Conservation (phyloP, 1,140 invertebrate species). For the Scaptomyza pallida region DNA sequence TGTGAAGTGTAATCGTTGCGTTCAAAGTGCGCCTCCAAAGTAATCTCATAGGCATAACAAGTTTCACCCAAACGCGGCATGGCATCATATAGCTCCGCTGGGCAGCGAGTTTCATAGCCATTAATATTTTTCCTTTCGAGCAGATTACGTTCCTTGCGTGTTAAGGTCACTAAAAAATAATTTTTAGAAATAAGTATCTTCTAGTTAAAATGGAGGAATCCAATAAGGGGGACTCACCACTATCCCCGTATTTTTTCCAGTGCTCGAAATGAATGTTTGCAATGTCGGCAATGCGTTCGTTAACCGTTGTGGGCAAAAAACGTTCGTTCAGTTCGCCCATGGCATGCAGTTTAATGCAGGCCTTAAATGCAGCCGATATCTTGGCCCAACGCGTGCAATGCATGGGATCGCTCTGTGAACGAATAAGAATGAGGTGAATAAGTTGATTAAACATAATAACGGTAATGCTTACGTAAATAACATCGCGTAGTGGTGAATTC, state of each 20-base stretch:
- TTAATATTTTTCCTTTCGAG: background rate
- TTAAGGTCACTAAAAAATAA: slow-evolving; percentile 34
- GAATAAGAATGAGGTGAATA: background rate
- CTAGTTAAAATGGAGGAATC: too few species aligned
- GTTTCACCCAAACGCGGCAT: slow-evolving; percentile 56
- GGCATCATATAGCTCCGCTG: slow-evolving; percentile 56
- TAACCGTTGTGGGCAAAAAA: slow-evolving; percentile 89
- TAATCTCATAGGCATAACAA: slow-evolving; percentile 69
- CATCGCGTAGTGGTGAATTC: slow-evolving; percentile 86
- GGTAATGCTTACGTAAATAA: slow-evolving; percentile 49
- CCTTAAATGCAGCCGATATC: slow-evolving; percentile 91
- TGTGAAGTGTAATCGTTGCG: slow-evolving; percentile 44
- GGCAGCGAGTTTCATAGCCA: slow-evolving; percentile 47
- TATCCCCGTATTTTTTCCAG: slow-evolving; percentile 86
- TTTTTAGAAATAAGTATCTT: too few species aligned
- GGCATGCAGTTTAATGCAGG: slow-evolving; percentile 89
- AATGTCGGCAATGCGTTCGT: slow-evolving; percentile 76
- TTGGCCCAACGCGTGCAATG: slow-evolving; percentile 88
- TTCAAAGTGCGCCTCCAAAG: slow-evolving; percentile 52
- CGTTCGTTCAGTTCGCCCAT: slow-evolving; percentile 91
- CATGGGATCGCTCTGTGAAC: slow-evolving; percentile 87
- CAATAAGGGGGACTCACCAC: slow-evolving; percentile 54
- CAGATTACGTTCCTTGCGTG: background rate
- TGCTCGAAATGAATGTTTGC: slow-evolving; percentile 72
- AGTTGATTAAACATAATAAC: background rate